Evolutionary conservation across 2,888 invertebrate genomes (phyloP).

Genomic region (Phortica magna): DNA sequence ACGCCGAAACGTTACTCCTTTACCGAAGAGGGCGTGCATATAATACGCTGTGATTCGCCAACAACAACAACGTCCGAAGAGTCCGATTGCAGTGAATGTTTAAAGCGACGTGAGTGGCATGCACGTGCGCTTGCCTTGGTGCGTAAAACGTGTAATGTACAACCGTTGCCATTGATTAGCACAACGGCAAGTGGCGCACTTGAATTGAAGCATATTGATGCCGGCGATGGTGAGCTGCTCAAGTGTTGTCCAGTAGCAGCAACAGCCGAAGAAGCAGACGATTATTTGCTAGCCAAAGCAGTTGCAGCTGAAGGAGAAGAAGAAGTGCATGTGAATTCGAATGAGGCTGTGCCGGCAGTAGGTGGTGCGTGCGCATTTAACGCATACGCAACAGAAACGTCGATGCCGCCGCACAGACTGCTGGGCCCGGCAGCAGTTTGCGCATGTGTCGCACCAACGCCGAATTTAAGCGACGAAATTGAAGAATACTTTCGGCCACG

Average conservation of each 20-base stretch:
- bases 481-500: conserved; percentile 82
- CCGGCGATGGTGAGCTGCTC: conserved; percentile 63
- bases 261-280: not conserved
- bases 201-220: conserved; percentile 61
- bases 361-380: conserved; percentile 45
- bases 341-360: too few species aligned
- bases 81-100: conserved; percentile 78
- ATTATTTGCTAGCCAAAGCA: not conserved
- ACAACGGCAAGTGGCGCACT: conserved; percentile 36
- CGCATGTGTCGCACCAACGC: conserved; percentile 83
- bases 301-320: not conserved
- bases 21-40: conserved; percentile 83
- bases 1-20: conserved; percentile 84
- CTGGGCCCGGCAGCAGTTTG: conserved; percentile 84
- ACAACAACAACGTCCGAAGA: conserved; percentile 78
- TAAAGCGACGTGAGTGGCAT: conserved; percentile 78
- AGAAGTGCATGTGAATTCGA: too few species aligned
- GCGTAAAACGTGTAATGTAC: conserved; percentile 77
- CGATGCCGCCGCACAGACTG: conserved; percentile 86
- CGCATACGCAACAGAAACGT: conserved; percentile 66
- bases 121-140: conserved; percentile 77
- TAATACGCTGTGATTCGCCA: conserved; percentile 78
- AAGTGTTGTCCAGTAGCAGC: conserved; percentile 61
- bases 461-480: conserved; percentile 80
- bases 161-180: conserved; percentile 55